phyloP scores from a whole-genome alignment of 2,888 invertebrate species.

The Rhyacophila evoluta region DNA sequence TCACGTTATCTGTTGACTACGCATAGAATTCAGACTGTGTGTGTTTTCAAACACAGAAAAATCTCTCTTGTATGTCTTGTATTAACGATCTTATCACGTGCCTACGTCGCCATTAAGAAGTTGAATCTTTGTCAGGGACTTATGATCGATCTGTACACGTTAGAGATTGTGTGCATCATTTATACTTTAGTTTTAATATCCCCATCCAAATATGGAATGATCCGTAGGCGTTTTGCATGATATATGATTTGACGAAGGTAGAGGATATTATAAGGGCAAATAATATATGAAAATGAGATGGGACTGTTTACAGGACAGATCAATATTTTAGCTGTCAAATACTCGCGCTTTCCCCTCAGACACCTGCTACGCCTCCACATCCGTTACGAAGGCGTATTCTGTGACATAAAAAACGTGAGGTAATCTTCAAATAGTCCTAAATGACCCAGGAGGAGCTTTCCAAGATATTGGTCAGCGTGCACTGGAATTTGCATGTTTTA shows the following conservation, averaged over 20 bases:
- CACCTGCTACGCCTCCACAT: too few species aligned
- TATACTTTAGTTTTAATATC: background rate
- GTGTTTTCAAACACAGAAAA: too few species aligned
- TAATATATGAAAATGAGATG: too few species aligned
- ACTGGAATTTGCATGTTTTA: background rate
- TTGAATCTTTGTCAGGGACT: background rate
- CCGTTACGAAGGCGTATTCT: too few species aligned
- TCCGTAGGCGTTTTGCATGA: background rate
- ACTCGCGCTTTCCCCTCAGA: too few species aligned
- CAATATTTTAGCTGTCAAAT: background rate
- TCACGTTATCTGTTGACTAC: too few species aligned
- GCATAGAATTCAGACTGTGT: too few species aligned
- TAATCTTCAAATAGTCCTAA: too few species aligned
- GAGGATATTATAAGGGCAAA: background rate
- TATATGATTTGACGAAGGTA: background rate
- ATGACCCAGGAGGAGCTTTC: background rate
- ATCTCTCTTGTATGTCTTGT: background rate
- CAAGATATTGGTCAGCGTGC: too few species aligned
- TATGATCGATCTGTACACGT: background rate
- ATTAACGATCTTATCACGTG: background rate
- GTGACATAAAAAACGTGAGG: background rate
- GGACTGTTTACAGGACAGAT: background rate
- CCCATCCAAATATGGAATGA: background rate
- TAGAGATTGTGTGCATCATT: background rate
- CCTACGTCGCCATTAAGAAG: background rate